These are phyloP conservation scores for Thinocorus orbignyianus DNA, from an alignment of 2,113 vertebrate species.

Conservation along the genomic window DNA sequence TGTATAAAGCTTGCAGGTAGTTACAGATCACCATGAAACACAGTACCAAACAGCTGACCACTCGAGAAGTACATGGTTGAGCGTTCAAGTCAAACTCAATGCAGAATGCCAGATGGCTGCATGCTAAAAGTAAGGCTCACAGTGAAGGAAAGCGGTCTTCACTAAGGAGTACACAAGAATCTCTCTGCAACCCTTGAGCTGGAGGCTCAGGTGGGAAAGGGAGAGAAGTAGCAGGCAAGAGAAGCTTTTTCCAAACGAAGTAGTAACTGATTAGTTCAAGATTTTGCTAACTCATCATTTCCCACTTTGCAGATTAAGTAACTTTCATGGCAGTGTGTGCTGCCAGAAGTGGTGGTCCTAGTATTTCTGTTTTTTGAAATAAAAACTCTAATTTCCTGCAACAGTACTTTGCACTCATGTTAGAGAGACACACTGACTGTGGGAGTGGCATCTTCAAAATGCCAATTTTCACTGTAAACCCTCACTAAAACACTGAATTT, in stretches of 20 bases:
- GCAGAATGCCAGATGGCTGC: background rate
- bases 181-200: background rate
- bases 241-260: background rate
- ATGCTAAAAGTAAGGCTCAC: background rate
- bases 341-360: background rate
- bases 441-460: background rate
- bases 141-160: background rate
- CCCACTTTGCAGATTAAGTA: background rate
- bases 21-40: background rate
- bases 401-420: background rate
- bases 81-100: background rate
- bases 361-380: background rate
- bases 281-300: background rate
- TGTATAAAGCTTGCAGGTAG: background rate
- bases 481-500: background rate
- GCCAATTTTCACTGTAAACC: background rate
- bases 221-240: background rate
- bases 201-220: rapidly evolving
- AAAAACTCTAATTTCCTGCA: background rate
- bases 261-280: background rate
- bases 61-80: background rate
- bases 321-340: rapidly evolving
- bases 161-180: background rate
- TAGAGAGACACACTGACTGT: background rate
- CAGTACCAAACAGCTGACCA: background rate